Evolutionary conservation across 2,797 vertebrate genomes (phyloP).

Genomic region (Mus spretus): DNA sequence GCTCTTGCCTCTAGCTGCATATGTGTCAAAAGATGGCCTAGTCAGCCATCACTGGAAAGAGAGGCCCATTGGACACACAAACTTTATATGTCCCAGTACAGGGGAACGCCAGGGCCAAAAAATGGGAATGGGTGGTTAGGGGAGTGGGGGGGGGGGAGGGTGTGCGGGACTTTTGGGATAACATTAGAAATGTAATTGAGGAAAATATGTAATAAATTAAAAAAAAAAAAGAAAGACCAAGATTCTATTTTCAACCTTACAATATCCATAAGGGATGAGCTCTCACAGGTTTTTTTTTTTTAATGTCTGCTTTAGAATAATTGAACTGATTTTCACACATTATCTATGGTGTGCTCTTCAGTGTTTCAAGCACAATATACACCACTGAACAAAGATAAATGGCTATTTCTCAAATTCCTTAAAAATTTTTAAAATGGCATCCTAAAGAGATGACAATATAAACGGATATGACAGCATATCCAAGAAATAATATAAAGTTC

Average conservation of each 20-base stretch:
- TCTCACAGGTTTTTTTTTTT: background rate
- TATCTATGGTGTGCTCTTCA: background rate
- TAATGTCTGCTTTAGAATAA: background rate
- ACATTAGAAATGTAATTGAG: no score
- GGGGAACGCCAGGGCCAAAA: no score
- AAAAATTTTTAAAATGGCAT: background rate
- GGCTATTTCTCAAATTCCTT: background rate
- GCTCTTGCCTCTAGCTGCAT: no score
- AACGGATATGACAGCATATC: background rate
- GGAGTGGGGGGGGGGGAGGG: no score
- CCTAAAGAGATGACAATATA: background rate
- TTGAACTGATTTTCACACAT: background rate
- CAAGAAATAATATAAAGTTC: background rate
- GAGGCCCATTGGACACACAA: no score
- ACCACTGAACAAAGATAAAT: slow-evolving; percentile 21
- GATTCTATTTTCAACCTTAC: background rate
- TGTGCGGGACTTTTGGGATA: no score
- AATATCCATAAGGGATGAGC: background rate
- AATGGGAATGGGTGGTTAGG: no score
- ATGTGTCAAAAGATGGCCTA: no score
- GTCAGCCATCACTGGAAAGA: no score
- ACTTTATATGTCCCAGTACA: no score
- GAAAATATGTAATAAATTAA: no score
- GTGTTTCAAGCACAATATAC: background rate
- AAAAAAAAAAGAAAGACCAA: no score